Evolutionary conservation across 1,140 invertebrate species (phyloP).

Genomic region (Pseudomyrmex pallidus): DNA sequence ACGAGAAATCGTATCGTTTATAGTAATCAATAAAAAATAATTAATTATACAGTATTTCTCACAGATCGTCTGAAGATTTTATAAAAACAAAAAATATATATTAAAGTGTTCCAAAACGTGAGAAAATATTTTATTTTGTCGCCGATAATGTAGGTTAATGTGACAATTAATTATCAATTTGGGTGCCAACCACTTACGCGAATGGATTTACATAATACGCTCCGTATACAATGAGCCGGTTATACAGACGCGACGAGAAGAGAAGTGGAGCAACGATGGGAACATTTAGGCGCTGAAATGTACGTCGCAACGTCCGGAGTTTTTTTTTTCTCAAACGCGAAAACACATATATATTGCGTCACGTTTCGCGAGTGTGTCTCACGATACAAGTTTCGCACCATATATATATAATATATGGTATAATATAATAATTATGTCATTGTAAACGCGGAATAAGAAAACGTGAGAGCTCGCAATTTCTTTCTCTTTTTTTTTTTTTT

Average conservation of each 20-base stretch:
- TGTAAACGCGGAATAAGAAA: background rate
- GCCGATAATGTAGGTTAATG: background rate
- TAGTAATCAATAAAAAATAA: too few species aligned
- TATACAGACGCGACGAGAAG: conserved; percentile 12
- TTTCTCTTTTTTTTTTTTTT: too few species aligned
- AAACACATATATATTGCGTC: conserved; percentile 13
- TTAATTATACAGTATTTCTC: too few species aligned
- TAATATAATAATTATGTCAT: too few species aligned
- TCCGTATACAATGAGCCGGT: background rate
- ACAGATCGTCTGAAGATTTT: too few species aligned
- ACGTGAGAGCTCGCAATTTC: too few species aligned
- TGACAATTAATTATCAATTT: conserved; percentile 17
- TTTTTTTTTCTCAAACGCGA: conserved; percentile 17
- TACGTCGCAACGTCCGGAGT: conserved; percentile 10
- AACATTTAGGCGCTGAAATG: conserved; percentile 8
- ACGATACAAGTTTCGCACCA: too few species aligned
- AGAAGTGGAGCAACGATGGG: conserved; percentile 29
- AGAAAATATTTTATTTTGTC: background rate
- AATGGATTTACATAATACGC: conserved; percentile 2
- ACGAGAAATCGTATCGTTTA: background rate
- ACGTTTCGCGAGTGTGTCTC: background rate
- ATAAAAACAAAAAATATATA: background rate
- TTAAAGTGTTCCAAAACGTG: too few species aligned
- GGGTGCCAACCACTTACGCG: background rate
- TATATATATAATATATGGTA: too few species aligned